Conservation (phyloP, 1,140 invertebrate genomes). For the Epicauta chinensis region DNA sequence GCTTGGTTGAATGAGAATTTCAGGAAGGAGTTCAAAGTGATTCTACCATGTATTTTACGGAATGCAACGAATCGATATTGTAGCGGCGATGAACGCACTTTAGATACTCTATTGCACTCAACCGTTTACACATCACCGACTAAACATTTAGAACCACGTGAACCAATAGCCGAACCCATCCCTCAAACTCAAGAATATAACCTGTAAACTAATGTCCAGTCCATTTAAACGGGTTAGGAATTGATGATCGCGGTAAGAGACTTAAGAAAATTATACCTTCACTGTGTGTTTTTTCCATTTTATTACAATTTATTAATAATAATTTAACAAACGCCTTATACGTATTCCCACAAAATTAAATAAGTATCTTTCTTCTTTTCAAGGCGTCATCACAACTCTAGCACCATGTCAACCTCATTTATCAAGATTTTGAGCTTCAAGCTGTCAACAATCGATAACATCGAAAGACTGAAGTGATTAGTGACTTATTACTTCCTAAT, state of each 20-base stretch:
- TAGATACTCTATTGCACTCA: constrained; percentile 33
- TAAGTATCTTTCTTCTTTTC: too few species aligned
- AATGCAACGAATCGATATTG: constrained; percentile 23
- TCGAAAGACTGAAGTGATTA: too few species aligned
- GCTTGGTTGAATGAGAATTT: constrained; percentile 98
- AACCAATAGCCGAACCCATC: constrained; percentile 32
- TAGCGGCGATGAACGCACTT: constrained; percentile 29
- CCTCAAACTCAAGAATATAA: constrained; percentile 21
- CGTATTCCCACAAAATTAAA: too few species aligned
- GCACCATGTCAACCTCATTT: too few species aligned
- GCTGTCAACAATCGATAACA: too few species aligned
- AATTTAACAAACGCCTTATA: too few species aligned
- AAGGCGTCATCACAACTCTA: too few species aligned
- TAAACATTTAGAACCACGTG: constrained; percentile 32
- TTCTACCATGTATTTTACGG: constrained; percentile 59
- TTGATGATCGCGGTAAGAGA: constrained; percentile 5
- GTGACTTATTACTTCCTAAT: too few species aligned
- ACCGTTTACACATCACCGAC: constrained; percentile 27
- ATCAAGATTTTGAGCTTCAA: too few species aligned
- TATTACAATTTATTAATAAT: too few species aligned
- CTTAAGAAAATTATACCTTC: too few species aligned
- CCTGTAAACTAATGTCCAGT: constrained; percentile 9
- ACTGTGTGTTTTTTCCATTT: too few species aligned
- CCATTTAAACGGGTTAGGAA: constrained; percentile 12
- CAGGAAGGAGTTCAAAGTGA: constrained; percentile 86